A percentile compares a stretch with the other conserved stretches of the same genome.
phyloP scores from a whole-genome alignment of 2,797 vertebrate species.

The Channa striata region DNA sequence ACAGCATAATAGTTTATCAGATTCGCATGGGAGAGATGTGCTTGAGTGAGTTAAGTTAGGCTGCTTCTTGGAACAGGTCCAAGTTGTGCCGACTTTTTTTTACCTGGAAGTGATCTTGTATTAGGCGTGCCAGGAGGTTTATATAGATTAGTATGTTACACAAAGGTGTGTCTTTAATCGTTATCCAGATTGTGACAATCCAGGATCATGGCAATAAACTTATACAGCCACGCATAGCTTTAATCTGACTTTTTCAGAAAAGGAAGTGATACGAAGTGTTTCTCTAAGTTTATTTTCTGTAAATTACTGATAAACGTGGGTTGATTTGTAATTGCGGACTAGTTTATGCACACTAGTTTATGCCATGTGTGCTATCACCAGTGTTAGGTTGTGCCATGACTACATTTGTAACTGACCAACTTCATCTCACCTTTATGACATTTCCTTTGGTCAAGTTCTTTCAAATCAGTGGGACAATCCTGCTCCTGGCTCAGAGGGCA shows the following conservation, averaged over 20 bases:
- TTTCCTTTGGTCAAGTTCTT: neutral
- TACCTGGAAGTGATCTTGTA: constrained; percentile 48
- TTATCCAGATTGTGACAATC: constrained; percentile 50
- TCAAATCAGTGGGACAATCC: constrained; percentile 4
- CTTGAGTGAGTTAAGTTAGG: constrained; percentile 1
- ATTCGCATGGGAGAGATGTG: neutral
- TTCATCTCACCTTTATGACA: constrained; percentile 7
- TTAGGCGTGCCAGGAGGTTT: constrained; percentile 63
- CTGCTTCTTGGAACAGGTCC: constrained; percentile 16
- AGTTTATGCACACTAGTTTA: neutral
- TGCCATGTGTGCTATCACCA: neutral
- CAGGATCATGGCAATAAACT: constrained; percentile 43
- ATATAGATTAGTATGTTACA: constrained; percentile 59
- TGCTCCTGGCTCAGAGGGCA: neutral
- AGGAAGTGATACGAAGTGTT: neutral
- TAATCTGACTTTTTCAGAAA: constrained; percentile 11
- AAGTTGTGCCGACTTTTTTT: constrained; percentile 37
- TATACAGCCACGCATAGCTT: constrained; percentile 7
- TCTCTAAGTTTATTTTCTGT: neutral
- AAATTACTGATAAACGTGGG: constrained; percentile 2
- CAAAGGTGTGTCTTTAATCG: constrained; percentile 60
- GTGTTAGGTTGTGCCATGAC: constrained; percentile 28
- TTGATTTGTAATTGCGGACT: neutral
- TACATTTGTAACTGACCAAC: constrained; percentile 18
- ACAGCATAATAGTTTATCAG: constrained; percentile 4